Evolutionary conservation across 1,140 invertebrate species (phyloP).

Genomic region (Aphis gossypii): DNA sequence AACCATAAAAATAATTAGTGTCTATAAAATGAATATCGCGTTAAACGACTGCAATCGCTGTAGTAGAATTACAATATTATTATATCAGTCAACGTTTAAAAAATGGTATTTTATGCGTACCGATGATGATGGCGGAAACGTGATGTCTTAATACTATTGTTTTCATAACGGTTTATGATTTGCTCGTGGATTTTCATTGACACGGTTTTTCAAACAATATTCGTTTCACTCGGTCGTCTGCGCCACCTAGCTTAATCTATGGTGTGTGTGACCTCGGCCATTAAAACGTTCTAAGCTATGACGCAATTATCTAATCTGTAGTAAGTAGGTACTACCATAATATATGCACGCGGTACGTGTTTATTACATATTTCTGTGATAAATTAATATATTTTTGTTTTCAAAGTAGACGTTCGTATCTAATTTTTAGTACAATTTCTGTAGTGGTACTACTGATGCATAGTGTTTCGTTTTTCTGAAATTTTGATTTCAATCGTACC

Average conservation of each 20-base stretch:
- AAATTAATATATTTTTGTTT: neutral
- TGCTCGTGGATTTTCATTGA: neutral
- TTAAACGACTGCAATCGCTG: too few species aligned
- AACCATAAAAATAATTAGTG: neutral
- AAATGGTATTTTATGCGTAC: neutral
- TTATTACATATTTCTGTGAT: neutral
- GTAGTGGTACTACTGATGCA: neutral
- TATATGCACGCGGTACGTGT: neutral
- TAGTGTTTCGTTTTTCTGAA: neutral
- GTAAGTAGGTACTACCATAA: neutral
- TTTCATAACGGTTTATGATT: neutral
- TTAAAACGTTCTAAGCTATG: neutral
- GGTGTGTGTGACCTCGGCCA: neutral
- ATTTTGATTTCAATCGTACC: neutral
- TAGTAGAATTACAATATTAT: neutral
- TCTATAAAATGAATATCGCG: neutral
- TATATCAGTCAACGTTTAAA: neutral
- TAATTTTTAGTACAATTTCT: neutral
- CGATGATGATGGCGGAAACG: neutral
- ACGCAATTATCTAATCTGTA: conserved; percentile 8
- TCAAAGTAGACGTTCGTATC: neutral
- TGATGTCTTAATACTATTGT: neutral
- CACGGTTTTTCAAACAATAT: neutral
- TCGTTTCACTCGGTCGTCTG: neutral
- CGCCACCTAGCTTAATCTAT: neutral